Conservation (phyloP, 53 echinoderm and acorn worm genomes). For the Holothuria scabra region DNA sequence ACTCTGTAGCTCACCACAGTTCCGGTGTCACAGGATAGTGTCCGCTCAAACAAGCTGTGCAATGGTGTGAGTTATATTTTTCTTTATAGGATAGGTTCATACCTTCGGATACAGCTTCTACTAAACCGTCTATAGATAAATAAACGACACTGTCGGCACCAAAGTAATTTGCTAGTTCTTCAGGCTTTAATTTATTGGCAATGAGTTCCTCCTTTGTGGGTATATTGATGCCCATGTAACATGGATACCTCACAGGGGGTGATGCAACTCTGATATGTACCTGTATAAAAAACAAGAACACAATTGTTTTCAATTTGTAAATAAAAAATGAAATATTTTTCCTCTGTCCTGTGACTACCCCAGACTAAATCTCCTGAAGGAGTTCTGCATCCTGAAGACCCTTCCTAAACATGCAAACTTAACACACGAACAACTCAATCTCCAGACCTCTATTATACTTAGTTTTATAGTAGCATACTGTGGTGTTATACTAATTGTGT, state of each 20-base stretch:
- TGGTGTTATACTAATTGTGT: too few species aligned
- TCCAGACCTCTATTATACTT: too few species aligned
- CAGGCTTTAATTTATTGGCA: constrained; percentile 77
- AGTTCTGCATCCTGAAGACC: too few species aligned
- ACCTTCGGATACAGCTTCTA: constrained; percentile 81
- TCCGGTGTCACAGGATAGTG: constrained; percentile 75
- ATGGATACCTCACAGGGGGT: constrained; percentile 95
- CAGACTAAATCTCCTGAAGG: too few species aligned
- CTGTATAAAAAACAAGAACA: constrained; percentile 37
- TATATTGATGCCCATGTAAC: constrained; percentile 99
- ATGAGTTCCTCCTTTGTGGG: constrained; percentile 96
- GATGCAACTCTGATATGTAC: constrained; percentile 99
- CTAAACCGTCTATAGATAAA: constrained; percentile 84
- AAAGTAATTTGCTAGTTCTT: constrained; percentile 75
- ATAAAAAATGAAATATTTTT: too few species aligned
- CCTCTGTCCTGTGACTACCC: too few species aligned
- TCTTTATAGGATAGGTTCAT: constrained; percentile 64
- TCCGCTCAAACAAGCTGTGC: constrained; percentile 94
- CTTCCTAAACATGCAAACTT: too few species aligned
- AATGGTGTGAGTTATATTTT: constrained; percentile 71
- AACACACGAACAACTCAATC: too few species aligned
- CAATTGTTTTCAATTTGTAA: too few species aligned
- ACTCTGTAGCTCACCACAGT: not conserved
- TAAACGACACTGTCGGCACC: constrained; percentile 96
- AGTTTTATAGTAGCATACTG: too few species aligned